Evolutionary conservation across 2,888 invertebrate species (phyloP).

Genomic region (Rhynchonema sp.): DNA sequence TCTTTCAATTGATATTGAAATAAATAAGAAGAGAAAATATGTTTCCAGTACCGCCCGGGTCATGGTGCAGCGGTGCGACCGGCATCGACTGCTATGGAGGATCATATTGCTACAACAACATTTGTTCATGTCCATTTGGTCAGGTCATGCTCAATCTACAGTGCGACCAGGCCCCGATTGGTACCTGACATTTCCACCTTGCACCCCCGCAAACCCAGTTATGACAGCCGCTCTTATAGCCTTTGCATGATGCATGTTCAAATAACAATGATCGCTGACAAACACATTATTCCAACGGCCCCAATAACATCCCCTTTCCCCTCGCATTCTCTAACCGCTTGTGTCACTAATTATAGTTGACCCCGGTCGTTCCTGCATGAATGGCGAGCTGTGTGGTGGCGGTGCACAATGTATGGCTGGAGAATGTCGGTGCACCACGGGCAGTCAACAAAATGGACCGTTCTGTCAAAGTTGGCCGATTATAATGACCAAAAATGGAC

Average conservation of each 20-base stretch:
- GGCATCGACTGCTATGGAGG: slow-evolving; percentile 11
- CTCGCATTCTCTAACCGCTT: too few species aligned
- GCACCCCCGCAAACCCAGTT: too few species aligned
- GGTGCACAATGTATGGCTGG: slow-evolving; percentile 2
- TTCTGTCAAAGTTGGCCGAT: slow-evolving; percentile 1
- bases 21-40: too few species aligned
- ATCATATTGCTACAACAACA: slow-evolving; percentile 11
- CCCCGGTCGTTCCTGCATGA: slow-evolving; percentile 7
- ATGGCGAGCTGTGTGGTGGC: slow-evolving; percentile 8
- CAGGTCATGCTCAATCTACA: slow-evolving; percentile 9
- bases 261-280: too few species aligned
- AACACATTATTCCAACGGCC: too few species aligned
- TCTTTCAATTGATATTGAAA: too few species aligned
- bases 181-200: too few species aligned
- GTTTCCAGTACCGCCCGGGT: slow-evolving; percentile 15
- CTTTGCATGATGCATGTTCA: too few species aligned
- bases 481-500: too few species aligned
- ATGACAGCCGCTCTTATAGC: too few species aligned
- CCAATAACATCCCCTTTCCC: too few species aligned
- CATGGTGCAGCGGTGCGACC: slow-evolving; percentile 11
- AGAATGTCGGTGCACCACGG: slow-evolving; percentile 3
- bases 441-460: neutral
- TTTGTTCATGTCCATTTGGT: slow-evolving; percentile 13
- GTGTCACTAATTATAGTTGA: too few species aligned
- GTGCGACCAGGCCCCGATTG: slow-evolving; percentile 11